phyloP scores from a whole-genome alignment of 2,888 invertebrate genomes.

The Ischnura elegans region DNA sequence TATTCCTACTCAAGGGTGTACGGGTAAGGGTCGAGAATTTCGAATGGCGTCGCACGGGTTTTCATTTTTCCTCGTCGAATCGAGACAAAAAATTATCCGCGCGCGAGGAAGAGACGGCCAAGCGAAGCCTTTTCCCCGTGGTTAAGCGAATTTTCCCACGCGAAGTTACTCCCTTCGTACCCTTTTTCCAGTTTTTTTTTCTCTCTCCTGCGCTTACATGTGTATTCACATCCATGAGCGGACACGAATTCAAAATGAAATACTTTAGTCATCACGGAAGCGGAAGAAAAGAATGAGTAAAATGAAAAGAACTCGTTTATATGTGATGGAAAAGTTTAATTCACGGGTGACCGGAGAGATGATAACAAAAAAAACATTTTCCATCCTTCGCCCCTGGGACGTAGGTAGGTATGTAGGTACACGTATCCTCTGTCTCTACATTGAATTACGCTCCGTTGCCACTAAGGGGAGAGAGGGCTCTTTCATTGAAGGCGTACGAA shows the following conservation, averaged over 20 bases:
- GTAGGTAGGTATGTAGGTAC: too few species aligned
- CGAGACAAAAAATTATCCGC: neutral
- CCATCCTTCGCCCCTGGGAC: neutral
- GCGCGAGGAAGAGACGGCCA: too few species aligned
- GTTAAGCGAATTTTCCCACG: slow-evolving; percentile 1
- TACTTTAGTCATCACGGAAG: neutral
- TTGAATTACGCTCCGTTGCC: slow-evolving; percentile 3
- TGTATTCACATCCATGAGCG: neutral
- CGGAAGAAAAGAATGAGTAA: neutral
- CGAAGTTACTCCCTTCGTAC: neutral
- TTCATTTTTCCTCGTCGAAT: neutral
- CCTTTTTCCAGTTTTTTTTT: neutral
- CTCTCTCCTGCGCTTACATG: too few species aligned
- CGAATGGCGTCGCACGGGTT: neutral
- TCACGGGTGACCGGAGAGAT: neutral
- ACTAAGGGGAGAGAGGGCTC: neutral
- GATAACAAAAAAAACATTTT: neutral
- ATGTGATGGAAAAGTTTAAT: neutral
- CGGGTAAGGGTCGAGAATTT: neutral
- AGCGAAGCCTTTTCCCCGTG: neutral
- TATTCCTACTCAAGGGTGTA: neutral
- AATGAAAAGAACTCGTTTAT: too few species aligned
- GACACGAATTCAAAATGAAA: neutral
- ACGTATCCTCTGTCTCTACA: neutral
- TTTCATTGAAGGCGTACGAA: neutral